phyloP scores from a whole-genome alignment of 2,888 invertebrate genomes.

The Chaitophorus viminalis region DNA sequence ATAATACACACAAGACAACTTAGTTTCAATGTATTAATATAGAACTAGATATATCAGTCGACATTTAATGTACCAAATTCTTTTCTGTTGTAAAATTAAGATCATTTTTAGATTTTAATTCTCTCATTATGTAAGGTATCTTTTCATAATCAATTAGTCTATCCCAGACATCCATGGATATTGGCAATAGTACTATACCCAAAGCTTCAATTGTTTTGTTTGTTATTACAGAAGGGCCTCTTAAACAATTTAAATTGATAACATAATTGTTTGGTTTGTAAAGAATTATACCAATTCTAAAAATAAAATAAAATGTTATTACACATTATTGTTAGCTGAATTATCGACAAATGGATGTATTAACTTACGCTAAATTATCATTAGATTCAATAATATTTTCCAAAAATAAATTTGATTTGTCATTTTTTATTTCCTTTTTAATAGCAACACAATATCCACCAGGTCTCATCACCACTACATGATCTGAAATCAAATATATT shows the following conservation, averaged over 20 bases:
- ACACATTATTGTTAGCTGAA: background rate
- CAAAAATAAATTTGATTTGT: constrained; percentile 5
- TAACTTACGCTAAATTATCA: constrained; percentile 32
- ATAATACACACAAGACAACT: background rate
- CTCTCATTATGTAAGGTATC: constrained; percentile 73
- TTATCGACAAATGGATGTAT: background rate
- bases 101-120: constrained; percentile 28
- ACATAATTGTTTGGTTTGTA: constrained; percentile 46
- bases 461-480: constrained; percentile 65
- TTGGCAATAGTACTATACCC: constrained; percentile 71
- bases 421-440: background rate
- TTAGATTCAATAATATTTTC: constrained; percentile 19
- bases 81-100: background rate
- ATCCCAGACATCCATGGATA: constrained; percentile 72
- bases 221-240: constrained; percentile 35
- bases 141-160: constrained; percentile 72
- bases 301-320: constrained; percentile 22
- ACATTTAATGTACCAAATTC: background rate
- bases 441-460: constrained; percentile 45
- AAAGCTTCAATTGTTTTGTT: constrained; percentile 69
- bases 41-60: background rate
- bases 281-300: constrained; percentile 50
- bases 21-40: background rate
- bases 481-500: constrained; percentile 68
- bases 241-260: constrained; percentile 56